phyloP scores from a whole-genome alignment of 2,113 vertebrate species.

The Zeus faber region DNA sequence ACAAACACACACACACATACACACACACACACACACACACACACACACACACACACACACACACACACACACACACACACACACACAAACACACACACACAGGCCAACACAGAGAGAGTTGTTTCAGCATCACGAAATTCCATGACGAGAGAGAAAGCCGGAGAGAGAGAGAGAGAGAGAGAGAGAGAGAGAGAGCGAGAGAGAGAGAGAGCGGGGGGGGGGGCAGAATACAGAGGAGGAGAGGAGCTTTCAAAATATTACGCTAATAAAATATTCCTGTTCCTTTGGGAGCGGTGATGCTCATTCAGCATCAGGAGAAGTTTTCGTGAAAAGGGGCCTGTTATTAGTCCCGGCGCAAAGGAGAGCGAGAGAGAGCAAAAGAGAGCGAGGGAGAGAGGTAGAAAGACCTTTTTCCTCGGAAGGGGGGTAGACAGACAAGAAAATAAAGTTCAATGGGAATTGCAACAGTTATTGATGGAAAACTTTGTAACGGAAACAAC shows the following conservation, averaged over 20 bases:
- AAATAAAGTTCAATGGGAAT: conserved; percentile 15
- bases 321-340: conserved; percentile 48
- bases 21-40: conserved; percentile 4
- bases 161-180: conserved; percentile 1
- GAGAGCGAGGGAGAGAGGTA: conserved; percentile 9
- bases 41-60: not conserved
- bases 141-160: conserved; percentile 55
- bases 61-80: conserved; percentile 3
- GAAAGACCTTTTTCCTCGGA: conserved; percentile 26
- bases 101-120: conserved; percentile 24
- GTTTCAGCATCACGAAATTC: conserved; percentile 59
- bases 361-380: conserved; percentile 7
- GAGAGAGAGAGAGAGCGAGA: not conserved
- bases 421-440: not conserved
- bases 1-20: not conserved
- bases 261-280: conserved; percentile 70
- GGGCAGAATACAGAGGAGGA: conserved; percentile 23
- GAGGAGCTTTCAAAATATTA: conserved; percentile 61
- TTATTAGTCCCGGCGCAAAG: conserved; percentile 48
- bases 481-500: conserved; percentile 53
- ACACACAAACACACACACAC: conserved; percentile 7
- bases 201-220: not conserved
- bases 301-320: conserved; percentile 60
- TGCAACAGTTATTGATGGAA: conserved; percentile 56
- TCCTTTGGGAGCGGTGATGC: conserved; percentile 66